Conservation (phyloP, 2,888 invertebrate genomes). For the Rugalucina vietnamica region DNA sequence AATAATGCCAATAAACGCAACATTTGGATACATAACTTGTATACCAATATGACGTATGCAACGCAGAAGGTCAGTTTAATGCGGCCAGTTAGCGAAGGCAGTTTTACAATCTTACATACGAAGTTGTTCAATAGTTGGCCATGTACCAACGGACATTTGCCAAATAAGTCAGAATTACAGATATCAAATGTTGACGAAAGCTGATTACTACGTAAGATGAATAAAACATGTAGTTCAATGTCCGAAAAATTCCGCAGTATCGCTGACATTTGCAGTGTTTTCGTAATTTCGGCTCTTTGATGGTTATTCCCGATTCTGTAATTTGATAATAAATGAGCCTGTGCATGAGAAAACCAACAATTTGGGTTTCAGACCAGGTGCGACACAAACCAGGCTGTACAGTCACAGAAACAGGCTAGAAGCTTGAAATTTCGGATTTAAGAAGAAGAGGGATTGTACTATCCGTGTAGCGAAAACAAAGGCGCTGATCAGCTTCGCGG, state of each 20-base stretch:
- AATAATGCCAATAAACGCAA: no score
- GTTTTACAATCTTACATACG: background rate
- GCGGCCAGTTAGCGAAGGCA: background rate
- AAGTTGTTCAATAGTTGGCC: background rate
- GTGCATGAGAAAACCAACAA: no score
- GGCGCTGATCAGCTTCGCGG: no score
- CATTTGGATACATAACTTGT: no score
- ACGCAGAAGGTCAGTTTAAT: background rate
- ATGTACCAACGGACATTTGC: background rate
- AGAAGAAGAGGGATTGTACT: no score
- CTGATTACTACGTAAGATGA: background rate
- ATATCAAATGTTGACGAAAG: background rate
- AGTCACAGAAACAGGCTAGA: no score
- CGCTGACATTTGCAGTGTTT: background rate
- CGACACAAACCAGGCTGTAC: no score
- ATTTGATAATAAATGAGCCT: conserved; percentile 1
- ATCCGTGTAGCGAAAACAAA: no score
- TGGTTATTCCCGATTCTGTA: background rate
- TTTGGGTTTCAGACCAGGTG: no score
- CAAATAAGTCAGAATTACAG: conserved; percentile 7
- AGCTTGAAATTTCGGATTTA: no score
- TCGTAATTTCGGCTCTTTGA: background rate
- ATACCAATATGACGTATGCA: background rate
- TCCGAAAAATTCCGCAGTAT: background rate
- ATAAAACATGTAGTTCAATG: background rate